Percentiles rank a stretch among this genome's conserved stretches.
Conservation (phyloP, 2,113 vertebrate species). For the Caranx melampygus region DNA sequence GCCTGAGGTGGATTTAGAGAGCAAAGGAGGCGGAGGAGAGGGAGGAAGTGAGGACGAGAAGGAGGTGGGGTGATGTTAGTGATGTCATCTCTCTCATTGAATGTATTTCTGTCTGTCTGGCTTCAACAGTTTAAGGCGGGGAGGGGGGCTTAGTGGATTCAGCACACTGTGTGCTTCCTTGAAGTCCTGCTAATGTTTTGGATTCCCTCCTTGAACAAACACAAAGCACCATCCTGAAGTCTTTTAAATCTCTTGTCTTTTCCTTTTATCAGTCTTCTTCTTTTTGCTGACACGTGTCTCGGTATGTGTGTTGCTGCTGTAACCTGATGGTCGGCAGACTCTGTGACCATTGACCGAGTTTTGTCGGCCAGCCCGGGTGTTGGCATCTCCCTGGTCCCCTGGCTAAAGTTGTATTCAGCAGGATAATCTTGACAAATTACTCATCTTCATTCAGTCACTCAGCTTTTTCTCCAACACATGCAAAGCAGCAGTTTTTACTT, state of each 20-base stretch:
- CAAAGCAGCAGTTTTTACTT: no score
- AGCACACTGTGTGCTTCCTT: background rate
- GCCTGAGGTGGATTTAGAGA: conserved; percentile 45
- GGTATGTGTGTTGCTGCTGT: background rate
- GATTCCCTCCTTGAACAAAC: background rate
- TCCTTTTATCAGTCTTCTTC: background rate
- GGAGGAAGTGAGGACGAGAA: background rate
- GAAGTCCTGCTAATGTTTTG: background rate
- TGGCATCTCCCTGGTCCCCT: no score
- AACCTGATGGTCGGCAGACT: background rate
- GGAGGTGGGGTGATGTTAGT: conserved; percentile 27
- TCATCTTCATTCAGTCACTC: no score
- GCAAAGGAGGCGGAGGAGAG: conserved; percentile 18
- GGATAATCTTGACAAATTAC: no score
- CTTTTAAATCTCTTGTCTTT: background rate
- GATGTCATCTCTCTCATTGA: conserved; percentile 17
- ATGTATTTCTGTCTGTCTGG: conserved; percentile 14
- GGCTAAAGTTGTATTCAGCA: no score
- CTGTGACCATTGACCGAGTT: no score
- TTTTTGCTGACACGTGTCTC: background rate
- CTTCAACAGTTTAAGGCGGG: conserved; percentile 24
- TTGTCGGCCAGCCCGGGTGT: no score
- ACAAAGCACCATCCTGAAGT: background rate
- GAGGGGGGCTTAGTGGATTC: background rate
- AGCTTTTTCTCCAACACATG: no score